Percentiles rank a stretch among this genome's conserved stretches.
Conservation (phyloP, 2,797 vertebrate genomes). For the Perodicticus potto region DNA sequence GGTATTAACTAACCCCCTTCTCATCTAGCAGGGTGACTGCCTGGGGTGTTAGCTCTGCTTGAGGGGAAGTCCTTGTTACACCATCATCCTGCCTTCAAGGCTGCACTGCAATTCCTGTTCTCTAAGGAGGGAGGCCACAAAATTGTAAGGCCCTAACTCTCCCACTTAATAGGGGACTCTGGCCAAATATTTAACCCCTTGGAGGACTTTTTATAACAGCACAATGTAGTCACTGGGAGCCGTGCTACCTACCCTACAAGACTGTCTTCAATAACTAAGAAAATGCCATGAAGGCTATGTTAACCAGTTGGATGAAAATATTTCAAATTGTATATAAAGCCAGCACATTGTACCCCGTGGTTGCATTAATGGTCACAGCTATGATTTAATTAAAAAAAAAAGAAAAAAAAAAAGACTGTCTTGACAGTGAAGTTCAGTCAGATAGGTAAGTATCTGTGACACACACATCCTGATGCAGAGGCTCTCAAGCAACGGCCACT, state of each 20-base stretch:
- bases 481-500: background rate
- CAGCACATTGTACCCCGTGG: too few species aligned
- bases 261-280: too few species aligned
- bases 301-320: too few species aligned
- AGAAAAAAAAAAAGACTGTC: too few species aligned
- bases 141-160: background rate
- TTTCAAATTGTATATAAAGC: too few species aligned
- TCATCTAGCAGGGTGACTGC: background rate
- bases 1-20: background rate
- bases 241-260: background rate
- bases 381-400: too few species aligned
- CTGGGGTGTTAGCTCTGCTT: fast-evolving
- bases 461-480: background rate
- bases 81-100: background rate
- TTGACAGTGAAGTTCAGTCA: background rate
- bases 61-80: background rate
- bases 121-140: background rate
- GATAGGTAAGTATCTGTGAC: background rate
- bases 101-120: background rate
- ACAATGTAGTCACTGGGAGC: background rate
- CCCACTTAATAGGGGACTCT: background rate
- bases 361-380: too few species aligned
- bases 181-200: background rate
- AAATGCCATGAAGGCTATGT: too few species aligned
- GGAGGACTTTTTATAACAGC: background rate